Evolutionary conservation across 2,113 vertebrate species (phyloP), one percentile per base, ranked within the genome.

Genomic region (Amblyornis subalaris): DNA sequence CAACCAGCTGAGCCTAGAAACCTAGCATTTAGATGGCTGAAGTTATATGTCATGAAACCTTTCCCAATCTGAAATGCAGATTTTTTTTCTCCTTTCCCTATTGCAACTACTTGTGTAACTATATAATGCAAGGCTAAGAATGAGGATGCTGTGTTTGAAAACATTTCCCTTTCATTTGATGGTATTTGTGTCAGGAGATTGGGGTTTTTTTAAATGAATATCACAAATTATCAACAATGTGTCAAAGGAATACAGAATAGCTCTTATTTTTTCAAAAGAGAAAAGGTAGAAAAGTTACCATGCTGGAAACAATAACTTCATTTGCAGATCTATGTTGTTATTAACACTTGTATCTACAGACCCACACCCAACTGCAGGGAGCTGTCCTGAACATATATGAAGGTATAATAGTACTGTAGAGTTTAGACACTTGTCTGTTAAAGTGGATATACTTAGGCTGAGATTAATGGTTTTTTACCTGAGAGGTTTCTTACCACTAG

Each of bases 401-500:
- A 92, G 42, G n/a, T 12, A 31, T n/a, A 38, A 76, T 26, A 54
- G 16, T 4, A 7, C 9, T 23, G 15, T 5, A 45, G 8, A n/a
- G 9, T 31, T 80, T 28, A 70, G 17, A 44, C 9, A 33, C 8
- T 47, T 87, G 20, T 21, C 44, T 78, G 47, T 40, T 38, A 54
- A 24, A 53, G 35, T 44, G 19, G 24, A 50, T 61, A 36, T 7
- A 29, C 13, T 60, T 71, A 12, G 0, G 8, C 51, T 66, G 45
- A 69, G 25, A 45, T 31, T 23, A 87, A 65, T 25, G 7, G 15
- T 57, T 80, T 86, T 67, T 33, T 61, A 60, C 45, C n/a, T 3
- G 28, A 67, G 53, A 86, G 38, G 31, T 74, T 91, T 79, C 48
- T 94, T 74, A 40, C 95, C 96, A 95, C 94, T 95, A 97, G 95